Evolutionary conservation across 2,113 vertebrate genomes (phyloP), one percentile per base, ranked within the genome.

Genomic region (Dipodomys merriami): DNA sequence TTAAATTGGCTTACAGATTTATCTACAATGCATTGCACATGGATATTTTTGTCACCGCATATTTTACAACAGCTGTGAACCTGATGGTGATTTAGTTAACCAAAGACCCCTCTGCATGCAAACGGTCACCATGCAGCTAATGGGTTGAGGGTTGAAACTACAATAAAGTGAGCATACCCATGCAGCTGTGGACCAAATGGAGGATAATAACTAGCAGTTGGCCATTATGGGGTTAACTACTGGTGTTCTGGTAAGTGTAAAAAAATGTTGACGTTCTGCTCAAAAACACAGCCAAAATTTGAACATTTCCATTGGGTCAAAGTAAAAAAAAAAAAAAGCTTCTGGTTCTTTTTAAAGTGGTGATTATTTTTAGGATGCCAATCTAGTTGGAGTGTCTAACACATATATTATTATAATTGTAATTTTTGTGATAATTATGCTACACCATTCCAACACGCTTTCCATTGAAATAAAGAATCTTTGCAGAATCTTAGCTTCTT

Each of bases 181-280:
- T n/a, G 80, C 96, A 96, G 95, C 96, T 96, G 96, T 46, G 88
- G 77, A 93, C 79, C 96, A 97, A 97, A 97, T 95, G 91, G 13
- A 90, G 83, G 20, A 10, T 91, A 93, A 96, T 93, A 97, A 95
- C 96, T 92, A 93, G 49, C 85, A 86, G 79, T 97, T 96, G 95
- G 96, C 90, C 96, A 95, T 96, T 97, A 97, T 6, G 87, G 97
- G 95, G 97, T 98, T 98, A 98, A 98, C 92, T 86, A 92, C 76
- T 86, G 90, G 88, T 92, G 46, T 90, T 97, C 94, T 98, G 97
- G 97, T 96, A 98, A 98, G 95, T 96, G 95, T 97, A 95, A 97
- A 97, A 97, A 95, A 86, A 68, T 71, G 86, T 85, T 68, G 93
- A 96, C 62, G 79, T 96, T 93, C 93, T 85, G 95, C 97, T 97